A percentile compares a stretch with the other conserved stretches of the same genome.
Conservation (phyloP, 2,797 vertebrate genomes). For the Tapirus indicus region DNA sequence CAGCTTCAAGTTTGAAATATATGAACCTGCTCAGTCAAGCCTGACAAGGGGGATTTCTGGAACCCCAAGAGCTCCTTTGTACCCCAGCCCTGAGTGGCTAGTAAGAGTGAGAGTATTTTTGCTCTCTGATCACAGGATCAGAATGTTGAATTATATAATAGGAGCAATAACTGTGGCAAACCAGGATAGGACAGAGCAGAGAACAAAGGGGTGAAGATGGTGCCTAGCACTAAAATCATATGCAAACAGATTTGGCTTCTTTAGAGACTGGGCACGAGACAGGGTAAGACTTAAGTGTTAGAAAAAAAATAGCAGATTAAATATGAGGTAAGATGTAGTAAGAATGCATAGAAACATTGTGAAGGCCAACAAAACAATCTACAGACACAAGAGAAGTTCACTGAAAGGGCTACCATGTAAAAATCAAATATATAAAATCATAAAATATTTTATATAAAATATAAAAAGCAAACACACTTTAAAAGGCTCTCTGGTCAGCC, state of each 20-base stretch:
- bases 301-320: constrained; percentile 8
- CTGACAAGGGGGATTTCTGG: constrained; percentile 26
- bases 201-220: background rate
- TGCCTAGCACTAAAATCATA: background rate
- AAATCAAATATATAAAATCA: background rate
- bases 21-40: background rate
- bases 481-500: background rate
- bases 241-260: background rate
- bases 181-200: background rate
- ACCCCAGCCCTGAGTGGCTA: background rate
- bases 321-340: background rate
- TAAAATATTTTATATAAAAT: constrained; percentile 45
- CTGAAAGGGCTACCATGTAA: background rate
- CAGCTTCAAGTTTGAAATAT: background rate
- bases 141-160: background rate
- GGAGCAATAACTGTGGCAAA: background rate
- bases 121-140: constrained; percentile 41
- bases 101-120: background rate
- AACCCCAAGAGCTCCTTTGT: background rate
- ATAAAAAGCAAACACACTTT: constrained; percentile 43
- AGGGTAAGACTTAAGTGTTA: background rate
- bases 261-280: background rate
- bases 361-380: background rate
- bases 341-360: background rate
- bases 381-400: background rate